Conservation (phyloP, 2,113 vertebrate species). For the Lycocorax pyrrhopterus region DNA sequence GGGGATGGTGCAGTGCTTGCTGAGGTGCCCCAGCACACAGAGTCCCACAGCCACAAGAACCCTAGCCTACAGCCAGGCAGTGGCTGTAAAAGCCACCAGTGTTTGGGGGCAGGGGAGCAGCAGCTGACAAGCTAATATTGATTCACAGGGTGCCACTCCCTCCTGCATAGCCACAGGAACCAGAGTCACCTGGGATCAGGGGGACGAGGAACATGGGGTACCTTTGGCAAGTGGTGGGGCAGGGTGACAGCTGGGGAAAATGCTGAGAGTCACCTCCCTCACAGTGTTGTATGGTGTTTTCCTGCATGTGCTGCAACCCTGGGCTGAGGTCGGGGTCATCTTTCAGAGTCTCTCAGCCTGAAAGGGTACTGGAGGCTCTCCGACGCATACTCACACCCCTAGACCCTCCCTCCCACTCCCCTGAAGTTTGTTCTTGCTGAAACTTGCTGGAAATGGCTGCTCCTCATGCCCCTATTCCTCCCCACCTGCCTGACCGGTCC, state of each 20-base stretch:
- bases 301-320: neutral
- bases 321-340: neutral
- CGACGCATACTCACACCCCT: neutral
- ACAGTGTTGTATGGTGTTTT: neutral
- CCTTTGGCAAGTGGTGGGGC: neutral
- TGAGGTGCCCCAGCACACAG: neutral
- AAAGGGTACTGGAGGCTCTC: neutral
- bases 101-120: neutral
- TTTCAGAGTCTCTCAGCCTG: neutral
- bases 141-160: neutral
- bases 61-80: neutral
- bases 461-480: neutral
- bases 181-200: neutral
- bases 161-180: neutral
- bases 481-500: neutral
- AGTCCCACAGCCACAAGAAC: rapidly evolving
- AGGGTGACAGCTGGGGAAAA: neutral
- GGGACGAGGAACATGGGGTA: neutral
- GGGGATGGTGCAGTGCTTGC: neutral
- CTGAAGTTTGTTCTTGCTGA: neutral
- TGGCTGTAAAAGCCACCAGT: neutral
- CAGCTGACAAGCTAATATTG: neutral
- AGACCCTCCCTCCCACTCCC: neutral
- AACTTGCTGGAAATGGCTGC: neutral
- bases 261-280: neutral